These are phyloP conservation scores for Ellobius talpinus DNA, from an alignment of 2,113 vertebrate species.

Conservation along the genomic window DNA sequence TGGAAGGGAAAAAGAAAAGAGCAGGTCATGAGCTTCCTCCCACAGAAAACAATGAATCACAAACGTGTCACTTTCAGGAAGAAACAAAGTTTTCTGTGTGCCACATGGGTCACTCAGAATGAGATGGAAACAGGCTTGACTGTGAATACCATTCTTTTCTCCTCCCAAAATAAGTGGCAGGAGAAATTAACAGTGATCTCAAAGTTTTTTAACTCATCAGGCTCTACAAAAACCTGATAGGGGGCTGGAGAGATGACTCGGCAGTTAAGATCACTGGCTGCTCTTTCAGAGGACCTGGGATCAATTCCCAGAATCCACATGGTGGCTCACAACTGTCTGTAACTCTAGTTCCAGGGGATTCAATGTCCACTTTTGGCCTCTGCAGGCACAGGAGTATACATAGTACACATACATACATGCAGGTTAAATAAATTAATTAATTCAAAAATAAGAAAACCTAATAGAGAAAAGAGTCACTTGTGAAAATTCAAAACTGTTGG, in stretches of 20 bases:
- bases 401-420: not conserved
- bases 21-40: not conserved
- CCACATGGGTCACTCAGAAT: not conserved
- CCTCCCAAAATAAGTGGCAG: not conserved
- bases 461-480: slow-evolving; percentile 19
- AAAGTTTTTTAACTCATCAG: not conserved
- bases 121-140: not conserved
- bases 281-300: not conserved
- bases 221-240: slow-evolving; percentile 15
- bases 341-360: not conserved
- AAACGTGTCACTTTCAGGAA: slow-evolving; percentile 57
- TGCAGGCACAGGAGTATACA: not conserved
- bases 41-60: slow-evolving; percentile 32
- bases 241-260: not conserved
- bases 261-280: not conserved
- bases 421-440: not conserved
- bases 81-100: slow-evolving; percentile 55
- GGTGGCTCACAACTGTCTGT: not conserved
- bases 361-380: not conserved
- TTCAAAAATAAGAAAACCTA: not conserved
- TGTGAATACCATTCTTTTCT: not conserved
- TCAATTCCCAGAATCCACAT: not conserved
- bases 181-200: slow-evolving; percentile 11
- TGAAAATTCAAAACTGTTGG: slow-evolving; percentile 62
- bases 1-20: slow-evolving; percentile 36